Base-by-base conservation (phyloP, 2,888 invertebrate genomes). In the Phortica okadai region DNA sequence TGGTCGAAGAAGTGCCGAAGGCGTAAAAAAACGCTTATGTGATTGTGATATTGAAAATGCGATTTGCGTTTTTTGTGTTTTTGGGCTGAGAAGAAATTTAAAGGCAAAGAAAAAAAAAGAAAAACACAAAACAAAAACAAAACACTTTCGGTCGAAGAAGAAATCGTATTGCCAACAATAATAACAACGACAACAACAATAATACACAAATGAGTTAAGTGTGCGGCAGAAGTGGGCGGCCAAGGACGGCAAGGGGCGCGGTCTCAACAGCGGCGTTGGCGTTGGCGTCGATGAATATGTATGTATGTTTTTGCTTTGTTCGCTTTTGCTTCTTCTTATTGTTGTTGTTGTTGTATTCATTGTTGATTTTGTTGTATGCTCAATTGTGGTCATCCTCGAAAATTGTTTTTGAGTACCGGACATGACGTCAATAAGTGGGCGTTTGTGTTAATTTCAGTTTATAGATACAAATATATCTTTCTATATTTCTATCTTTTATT, bases 371-470 rank as follows among this genome's bases (percentile, higher is more conserved):
- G 62, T 25, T 62, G 5, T 86, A 84, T 87, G 82, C 88, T 82
- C 87, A 88, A 87, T 87, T 87, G 85, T 88, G 88, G 83, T 81
- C 89, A 88, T 89, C 81, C 88, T 86, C 85, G 84, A 88, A 88
- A 86, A 88, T 85, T 88, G 84, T 88, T 85, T 84, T 89, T 88
- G 87, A 88, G 89, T 90, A 86, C 90, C 90, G 89, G 90, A 91
- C 88, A 87, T 90, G 90, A 91, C 90, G 90, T 90, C 91, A 90
- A 90, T 90, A 88, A 88, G 91, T 90, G 89, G 90, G 90, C 90
- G 91, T 89, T 88, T 88, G 89, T 85, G 86, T 89, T 90, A 86
- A 90, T 89, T 86, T 82, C 83, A 86, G 81, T 81, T 77, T 81
- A 79, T 69, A 72, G 72, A 72, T 54, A 72, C 75, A 76, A 72